phyloP scores from a whole-genome alignment of 2,113 vertebrate genomes.

The Piprites chloris region DNA sequence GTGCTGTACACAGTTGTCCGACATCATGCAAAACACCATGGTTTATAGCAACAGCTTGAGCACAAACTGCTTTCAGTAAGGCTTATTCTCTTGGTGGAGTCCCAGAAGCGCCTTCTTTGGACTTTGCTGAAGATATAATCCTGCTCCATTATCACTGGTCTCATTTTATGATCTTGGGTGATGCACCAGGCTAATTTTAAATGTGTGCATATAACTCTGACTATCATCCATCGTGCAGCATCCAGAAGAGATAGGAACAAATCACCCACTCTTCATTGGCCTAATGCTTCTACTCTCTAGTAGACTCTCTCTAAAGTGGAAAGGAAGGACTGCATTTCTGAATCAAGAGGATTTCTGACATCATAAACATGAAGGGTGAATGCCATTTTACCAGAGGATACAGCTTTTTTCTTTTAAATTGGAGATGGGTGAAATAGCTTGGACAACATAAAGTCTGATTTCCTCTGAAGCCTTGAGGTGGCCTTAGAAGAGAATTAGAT shows the following conservation, averaged over 20 bases:
- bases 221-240: background rate
- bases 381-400: background rate
- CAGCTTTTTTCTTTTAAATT: background rate
- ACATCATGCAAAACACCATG: background rate
- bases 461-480: background rate
- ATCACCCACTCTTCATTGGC: background rate
- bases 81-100: background rate
- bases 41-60: background rate
- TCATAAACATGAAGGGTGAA: background rate
- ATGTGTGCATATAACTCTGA: background rate
- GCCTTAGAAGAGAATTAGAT: constrained; percentile 12
- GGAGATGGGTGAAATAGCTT: background rate
- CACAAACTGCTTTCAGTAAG: background rate
- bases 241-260: background rate
- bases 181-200: background rate
- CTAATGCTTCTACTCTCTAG: background rate
- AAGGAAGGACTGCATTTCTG: background rate
- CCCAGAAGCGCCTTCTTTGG: background rate
- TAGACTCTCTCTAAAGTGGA: background rate
- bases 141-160: background rate
- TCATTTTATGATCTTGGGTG: background rate
- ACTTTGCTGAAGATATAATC: background rate
- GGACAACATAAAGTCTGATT: background rate
- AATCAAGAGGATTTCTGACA: constrained; percentile 7
- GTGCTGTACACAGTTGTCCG: background rate